Conservation (phyloP, 2,888 invertebrate species). For the Stenchaetothrips biformis region DNA sequence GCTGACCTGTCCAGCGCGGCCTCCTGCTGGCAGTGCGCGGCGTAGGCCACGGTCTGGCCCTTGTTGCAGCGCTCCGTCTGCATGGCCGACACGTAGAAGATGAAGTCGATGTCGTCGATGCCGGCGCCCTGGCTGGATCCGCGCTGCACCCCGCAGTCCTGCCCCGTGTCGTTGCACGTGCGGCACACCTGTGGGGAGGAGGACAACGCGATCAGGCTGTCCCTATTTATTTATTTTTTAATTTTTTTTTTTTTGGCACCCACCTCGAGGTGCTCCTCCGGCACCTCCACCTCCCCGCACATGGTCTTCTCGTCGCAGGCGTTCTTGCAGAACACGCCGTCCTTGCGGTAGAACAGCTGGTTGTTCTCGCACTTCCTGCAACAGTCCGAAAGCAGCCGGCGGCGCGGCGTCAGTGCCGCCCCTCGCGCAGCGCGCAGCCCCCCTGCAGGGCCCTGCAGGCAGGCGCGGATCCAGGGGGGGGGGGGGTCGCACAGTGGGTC, state of each 20-base stretch:
- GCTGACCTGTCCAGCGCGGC: conserved; percentile 75
- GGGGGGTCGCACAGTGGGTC: too few species aligned
- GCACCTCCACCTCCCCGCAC: conserved; percentile 95
- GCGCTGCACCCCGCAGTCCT: conserved; percentile 62
- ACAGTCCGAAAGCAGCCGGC: conserved; percentile 34
- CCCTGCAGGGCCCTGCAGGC: too few species aligned
- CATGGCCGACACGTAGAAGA: conserved; percentile 93
- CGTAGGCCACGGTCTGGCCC: conserved; percentile 91
- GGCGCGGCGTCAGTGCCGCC: conserved; percentile 6
- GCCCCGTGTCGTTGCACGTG: conserved; percentile 80
- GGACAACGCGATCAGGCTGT: too few species aligned
- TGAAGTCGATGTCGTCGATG: conserved; percentile 82
- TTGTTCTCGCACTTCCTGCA: conserved; percentile 81
- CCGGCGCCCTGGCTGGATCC: conserved; percentile 59
- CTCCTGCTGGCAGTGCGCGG: conserved; percentile 98
- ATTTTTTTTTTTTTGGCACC: too few species aligned
- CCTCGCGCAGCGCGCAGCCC: neutral
- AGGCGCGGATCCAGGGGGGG: too few species aligned
- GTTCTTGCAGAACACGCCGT: conserved; percentile 79
- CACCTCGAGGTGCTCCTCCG: conserved; percentile 88
- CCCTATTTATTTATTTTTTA: too few species aligned
- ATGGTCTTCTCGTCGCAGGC: conserved; percentile 76
- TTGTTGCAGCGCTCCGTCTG: conserved; percentile 89
- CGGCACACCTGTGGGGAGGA: conserved; percentile 65
- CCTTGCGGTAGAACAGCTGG: conserved; percentile 72